Percentiles rank a stretch among this genome's conserved stretches.
Evolutionary conservation across 1,140 invertebrate genomes (phyloP).

Genomic region (Ceratitis capitata): DNA sequence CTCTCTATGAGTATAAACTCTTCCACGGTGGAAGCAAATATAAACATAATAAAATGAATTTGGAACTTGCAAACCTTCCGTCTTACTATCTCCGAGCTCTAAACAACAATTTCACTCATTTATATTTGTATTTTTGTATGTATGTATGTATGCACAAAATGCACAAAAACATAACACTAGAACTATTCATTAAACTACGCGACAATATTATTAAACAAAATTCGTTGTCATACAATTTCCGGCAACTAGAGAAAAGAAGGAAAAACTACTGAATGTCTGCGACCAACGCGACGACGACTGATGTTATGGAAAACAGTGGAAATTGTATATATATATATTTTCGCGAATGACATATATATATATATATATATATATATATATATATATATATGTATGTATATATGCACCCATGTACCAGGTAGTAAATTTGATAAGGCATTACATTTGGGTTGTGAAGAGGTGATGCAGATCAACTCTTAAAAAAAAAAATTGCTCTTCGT

Average conservation of each 20-base stretch:
- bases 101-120: neutral
- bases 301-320: neutral
- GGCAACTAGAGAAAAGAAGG: neutral
- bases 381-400: too few species aligned
- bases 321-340: neutral
- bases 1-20: neutral
- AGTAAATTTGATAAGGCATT: too few species aligned
- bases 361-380: too few species aligned
- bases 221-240: neutral
- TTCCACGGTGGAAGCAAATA: neutral
- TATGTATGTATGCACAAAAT: too few species aligned
- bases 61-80: neutral
- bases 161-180: neutral
- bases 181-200: conserved; percentile 2
- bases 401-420: too few species aligned
- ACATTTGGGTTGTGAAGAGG: too few species aligned
- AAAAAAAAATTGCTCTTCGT: too few species aligned
- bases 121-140: neutral
- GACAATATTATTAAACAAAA: neutral
- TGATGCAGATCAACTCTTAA: too few species aligned
- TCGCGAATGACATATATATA: too few species aligned
- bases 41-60: neutral
- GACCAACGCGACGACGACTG: neutral
- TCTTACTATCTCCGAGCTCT: neutral
- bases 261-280: neutral